phyloP scores from a whole-genome alignment of 2,113 vertebrate species.

The Colossoma macropomum region DNA sequence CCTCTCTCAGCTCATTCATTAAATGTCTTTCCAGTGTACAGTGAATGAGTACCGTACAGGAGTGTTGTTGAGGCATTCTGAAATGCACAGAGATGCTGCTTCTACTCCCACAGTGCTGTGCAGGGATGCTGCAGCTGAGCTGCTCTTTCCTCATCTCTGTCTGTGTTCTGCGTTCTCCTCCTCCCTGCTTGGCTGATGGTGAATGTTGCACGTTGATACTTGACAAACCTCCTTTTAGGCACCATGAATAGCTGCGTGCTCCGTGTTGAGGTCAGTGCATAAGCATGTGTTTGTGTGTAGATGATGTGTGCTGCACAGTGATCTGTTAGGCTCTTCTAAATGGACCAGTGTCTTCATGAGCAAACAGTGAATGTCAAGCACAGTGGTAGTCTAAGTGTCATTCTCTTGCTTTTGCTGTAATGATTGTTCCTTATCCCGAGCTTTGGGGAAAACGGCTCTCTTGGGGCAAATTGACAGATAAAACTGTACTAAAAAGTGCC shows the following conservation, averaged over 20 bases:
- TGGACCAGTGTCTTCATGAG: background rate
- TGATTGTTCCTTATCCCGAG: background rate
- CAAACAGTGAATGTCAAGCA: conserved; percentile 3
- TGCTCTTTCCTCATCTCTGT: background rate
- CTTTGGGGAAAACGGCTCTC: background rate
- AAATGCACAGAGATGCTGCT: conserved; percentile 5
- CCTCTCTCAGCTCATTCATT: too few relatives aligned
- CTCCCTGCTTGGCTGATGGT: conserved; percentile 7
- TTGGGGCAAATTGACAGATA: background rate
- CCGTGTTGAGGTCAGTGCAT: background rate
- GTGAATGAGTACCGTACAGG: background rate
- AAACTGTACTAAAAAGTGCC: background rate
- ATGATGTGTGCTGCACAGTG: background rate
- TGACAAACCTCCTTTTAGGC: conserved; percentile 21
- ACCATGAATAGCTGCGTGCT: background rate
- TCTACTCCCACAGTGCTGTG: background rate
- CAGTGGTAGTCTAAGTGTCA: background rate
- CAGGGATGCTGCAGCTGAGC: background rate
- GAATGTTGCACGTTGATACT: background rate
- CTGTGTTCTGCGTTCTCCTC: background rate
- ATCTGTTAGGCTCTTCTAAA: conserved; percentile 18
- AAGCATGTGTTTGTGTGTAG: conserved; percentile 2
- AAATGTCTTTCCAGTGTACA: too few relatives aligned
- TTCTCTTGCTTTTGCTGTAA: background rate
- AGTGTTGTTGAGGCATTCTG: background rate